phyloP scores from a whole-genome alignment of 2,113 vertebrate species.

The Naja naja region DNA sequence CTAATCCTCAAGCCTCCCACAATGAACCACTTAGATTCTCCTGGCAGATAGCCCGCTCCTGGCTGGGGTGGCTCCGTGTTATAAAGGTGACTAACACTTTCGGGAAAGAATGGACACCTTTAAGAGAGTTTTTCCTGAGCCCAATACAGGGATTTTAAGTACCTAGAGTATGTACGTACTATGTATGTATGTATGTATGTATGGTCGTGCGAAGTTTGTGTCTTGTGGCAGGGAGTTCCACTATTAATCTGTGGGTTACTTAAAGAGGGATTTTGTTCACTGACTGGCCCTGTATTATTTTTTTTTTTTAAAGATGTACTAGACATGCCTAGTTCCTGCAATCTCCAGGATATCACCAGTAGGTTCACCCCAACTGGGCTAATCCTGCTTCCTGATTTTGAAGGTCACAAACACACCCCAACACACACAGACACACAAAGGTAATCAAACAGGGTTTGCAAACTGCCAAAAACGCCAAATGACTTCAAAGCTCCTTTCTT shows the following conservation, averaged over 20 bases:
- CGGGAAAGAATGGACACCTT: accelerated
- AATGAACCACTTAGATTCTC: not conserved
- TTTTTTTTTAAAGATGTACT: too few species aligned
- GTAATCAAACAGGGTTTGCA: too few species aligned
- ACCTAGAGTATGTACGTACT: not conserved
- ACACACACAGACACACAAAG: too few species aligned
- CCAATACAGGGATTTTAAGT: not conserved
- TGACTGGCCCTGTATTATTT: not conserved
- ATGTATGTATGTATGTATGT: too few species aligned
- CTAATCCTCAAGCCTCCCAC: not conserved
- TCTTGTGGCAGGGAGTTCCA: not conserved
- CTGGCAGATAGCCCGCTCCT: not conserved
- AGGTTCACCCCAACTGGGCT: too few species aligned
- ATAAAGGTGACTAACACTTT: not conserved
- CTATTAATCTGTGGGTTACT: not conserved
- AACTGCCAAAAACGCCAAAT: too few species aligned
- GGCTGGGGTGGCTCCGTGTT: not conserved
- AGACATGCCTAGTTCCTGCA: too few species aligned
- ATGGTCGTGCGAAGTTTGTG: not conserved
- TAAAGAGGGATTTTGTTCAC: not conserved
- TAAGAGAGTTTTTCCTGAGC: not conserved
- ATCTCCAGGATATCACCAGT: too few species aligned
- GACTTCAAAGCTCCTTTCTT: too few species aligned
- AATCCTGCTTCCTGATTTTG: too few species aligned
- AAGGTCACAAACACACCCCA: too few species aligned